These are phyloP conservation scores for Hyles euphorbiae DNA, from an alignment of 1,140 invertebrate species.

Conservation along the genomic window DNA sequence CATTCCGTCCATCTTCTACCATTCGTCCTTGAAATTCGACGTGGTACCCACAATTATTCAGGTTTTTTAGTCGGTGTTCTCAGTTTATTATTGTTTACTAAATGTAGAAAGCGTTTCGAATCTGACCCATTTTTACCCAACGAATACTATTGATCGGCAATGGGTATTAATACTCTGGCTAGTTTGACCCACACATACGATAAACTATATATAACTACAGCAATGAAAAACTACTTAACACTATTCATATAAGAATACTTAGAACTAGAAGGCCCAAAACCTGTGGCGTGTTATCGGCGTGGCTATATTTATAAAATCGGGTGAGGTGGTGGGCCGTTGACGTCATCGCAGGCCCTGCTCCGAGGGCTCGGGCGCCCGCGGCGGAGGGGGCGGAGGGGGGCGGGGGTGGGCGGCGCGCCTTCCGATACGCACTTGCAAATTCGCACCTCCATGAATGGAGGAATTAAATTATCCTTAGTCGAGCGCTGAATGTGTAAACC, in stretches of 20 bases:
- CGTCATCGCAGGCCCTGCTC: slow-evolving; percentile 26
- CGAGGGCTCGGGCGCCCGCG: slow-evolving; percentile 20
- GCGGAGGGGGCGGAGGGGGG: slow-evolving; percentile 36
- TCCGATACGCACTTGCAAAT: slow-evolving; percentile 70
- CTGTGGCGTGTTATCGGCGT: slow-evolving; percentile 63
- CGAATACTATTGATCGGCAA: no score
- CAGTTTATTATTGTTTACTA: no score
- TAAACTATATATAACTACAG: no score
- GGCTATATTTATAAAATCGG: slow-evolving; percentile 71
- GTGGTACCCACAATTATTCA: no score
- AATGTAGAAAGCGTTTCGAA: no score
- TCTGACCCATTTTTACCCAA: neutral
- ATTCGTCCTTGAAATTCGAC: no score
- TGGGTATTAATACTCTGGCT: no score
- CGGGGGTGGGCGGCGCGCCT: slow-evolving; percentile 45
- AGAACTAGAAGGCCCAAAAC: slow-evolving; percentile 52
- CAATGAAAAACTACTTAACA: no score
- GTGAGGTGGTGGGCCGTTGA: slow-evolving; percentile 48
- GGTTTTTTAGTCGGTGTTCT: no score
- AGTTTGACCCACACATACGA: no score
- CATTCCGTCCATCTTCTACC: no score
- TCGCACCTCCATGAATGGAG: slow-evolving; percentile 69
- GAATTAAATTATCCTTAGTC: slow-evolving; percentile 62
- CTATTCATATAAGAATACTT: slow-evolving; percentile 18
- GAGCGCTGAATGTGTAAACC: slow-evolving; percentile 41